A percentile compares a stretch with the other conserved stretches of the same genome.
phyloP scores from a whole-genome alignment of 2,113 vertebrate genomes.

The Perca flavescens region DNA sequence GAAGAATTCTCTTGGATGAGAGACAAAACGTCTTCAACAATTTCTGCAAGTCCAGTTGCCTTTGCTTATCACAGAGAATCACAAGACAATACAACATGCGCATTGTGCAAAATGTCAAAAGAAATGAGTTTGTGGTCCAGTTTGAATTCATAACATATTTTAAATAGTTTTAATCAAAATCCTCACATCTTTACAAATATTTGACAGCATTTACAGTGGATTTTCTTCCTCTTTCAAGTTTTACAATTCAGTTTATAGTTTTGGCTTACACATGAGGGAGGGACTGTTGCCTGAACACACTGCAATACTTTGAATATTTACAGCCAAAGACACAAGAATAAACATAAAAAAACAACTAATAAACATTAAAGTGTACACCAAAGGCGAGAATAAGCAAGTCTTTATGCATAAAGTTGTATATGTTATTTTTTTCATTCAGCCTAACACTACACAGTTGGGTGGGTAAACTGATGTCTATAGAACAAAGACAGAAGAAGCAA shows the following conservation, averaged over 20 bases:
- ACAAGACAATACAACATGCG: not conserved
- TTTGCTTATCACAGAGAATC: too few species aligned
- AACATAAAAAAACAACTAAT: conserved; percentile 25
- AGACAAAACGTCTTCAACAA: too few species aligned
- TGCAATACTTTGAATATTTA: conserved; percentile 54
- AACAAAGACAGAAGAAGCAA: conserved; percentile 4
- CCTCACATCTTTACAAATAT: conserved; percentile 59
- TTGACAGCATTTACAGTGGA: conserved; percentile 56
- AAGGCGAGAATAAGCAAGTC: conserved; percentile 73
- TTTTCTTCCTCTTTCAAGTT: conserved; percentile 66
- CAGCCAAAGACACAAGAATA: conserved; percentile 52
- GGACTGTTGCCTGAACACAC: conserved; percentile 47
- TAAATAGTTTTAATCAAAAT: conserved; percentile 77
- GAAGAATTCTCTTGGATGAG: too few species aligned
- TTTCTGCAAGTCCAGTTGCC: too few species aligned
- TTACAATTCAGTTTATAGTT: conserved; percentile 59
- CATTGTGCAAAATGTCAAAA: not conserved
- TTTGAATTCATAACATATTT: conserved; percentile 46
- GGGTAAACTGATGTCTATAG: not conserved
- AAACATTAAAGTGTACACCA: conserved; percentile 47
- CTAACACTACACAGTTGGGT: conserved; percentile 27
- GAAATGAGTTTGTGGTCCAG: not conserved
- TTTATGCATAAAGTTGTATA: conserved; percentile 13
- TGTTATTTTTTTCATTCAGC: conserved; percentile 28
- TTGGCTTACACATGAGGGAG: conserved; percentile 76